These are phyloP conservation scores for Coelinius sp. DNA, from an alignment of 2,888 invertebrate species.

Conservation along the genomic window DNA sequence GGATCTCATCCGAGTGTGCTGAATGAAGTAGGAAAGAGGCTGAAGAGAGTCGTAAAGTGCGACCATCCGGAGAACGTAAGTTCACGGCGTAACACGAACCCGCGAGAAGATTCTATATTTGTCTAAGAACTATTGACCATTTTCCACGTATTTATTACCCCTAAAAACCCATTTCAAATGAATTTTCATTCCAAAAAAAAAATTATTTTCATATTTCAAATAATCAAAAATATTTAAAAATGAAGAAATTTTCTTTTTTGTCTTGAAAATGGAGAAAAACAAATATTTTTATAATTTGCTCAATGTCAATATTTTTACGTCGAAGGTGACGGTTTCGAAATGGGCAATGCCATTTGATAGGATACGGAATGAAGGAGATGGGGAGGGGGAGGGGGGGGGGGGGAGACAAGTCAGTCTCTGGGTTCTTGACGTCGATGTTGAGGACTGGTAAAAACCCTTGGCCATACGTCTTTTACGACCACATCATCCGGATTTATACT, in stretches of 20 bases:
- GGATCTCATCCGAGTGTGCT: slow-evolving; percentile 5
- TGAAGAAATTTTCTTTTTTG: not conserved
- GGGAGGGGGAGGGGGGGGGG: too few species aligned
- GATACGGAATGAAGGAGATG: slow-evolving; percentile 1
- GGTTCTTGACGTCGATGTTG: not conserved
- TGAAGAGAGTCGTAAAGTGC: slow-evolving; percentile 61
- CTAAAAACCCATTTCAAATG: too few species aligned
- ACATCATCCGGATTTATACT: slow-evolving; percentile 69
- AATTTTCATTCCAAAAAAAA: too few species aligned
- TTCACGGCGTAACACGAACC: slow-evolving; percentile 47
- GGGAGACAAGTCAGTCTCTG: not conserved
- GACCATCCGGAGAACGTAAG: slow-evolving; percentile 59
- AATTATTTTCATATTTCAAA: too few species aligned
- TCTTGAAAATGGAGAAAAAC: not conserved
- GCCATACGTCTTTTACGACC: slow-evolving; percentile 63
- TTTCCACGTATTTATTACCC: not conserved
- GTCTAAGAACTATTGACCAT: slow-evolving; percentile 1
- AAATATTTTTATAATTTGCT: not conserved
- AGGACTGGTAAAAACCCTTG: not conserved
- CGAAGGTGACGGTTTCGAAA: not conserved
- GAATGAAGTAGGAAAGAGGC: slow-evolving; percentile 37
- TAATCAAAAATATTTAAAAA: too few species aligned
- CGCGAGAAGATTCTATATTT: slow-evolving; percentile 31
- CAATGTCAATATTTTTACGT: not conserved
- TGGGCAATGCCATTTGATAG: slow-evolving; percentile 35